Evolutionary conservation across 2,113 vertebrate species (phyloP).

Genomic region (Neotoma lepida): DNA sequence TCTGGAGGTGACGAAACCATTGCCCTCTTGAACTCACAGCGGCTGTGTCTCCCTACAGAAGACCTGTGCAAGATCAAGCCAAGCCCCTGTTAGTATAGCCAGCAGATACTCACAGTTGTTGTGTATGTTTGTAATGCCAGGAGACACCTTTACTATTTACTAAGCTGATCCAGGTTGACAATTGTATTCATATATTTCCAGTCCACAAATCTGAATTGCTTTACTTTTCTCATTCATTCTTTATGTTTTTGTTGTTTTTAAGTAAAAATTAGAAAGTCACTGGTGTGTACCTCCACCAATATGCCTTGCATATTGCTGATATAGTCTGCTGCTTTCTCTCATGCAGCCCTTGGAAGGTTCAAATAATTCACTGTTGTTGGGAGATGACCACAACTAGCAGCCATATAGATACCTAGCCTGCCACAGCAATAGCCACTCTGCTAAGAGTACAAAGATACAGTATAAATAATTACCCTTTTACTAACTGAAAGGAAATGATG

Average conservation of each 20-base stretch:
- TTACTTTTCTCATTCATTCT: background rate
- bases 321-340: constrained; percentile 3
- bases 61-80: background rate
- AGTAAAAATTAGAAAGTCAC: background rate
- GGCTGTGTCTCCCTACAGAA: background rate
- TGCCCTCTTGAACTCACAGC: no score
- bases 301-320: background rate
- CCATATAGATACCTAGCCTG: background rate
- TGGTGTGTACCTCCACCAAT: constrained; percentile 25
- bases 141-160: background rate
- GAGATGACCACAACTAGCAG: background rate
- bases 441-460: background rate
- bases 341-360: background rate
- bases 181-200: fast-evolving
- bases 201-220: background rate
- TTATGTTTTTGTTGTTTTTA: background rate
- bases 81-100: background rate
- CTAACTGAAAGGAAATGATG: background rate
- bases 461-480: background rate
- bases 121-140: background rate
- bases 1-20: no score
- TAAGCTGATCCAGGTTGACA: background rate
- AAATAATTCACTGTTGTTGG: background rate
- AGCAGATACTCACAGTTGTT: background rate
- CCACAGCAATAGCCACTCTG: background rate